Evolutionary conservation across 2,888 invertebrate genomes (phyloP).

Genomic region (Xiphydria camelus): DNA sequence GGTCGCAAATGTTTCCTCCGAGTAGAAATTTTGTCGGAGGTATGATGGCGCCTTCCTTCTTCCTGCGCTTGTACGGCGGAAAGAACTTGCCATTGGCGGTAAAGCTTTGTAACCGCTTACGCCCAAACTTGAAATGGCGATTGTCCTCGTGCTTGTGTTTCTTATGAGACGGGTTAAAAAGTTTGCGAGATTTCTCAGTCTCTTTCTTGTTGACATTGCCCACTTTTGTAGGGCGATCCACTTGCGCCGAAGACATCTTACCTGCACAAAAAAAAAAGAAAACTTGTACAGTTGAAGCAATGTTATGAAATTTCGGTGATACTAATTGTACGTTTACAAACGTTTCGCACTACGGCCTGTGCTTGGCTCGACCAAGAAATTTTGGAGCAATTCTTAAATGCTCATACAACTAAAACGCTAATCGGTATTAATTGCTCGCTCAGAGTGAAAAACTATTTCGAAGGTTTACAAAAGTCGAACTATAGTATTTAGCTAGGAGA

Average conservation of each 20-base stretch:
- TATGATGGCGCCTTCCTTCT: constrained; percentile 74
- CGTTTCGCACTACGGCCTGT: too few species aligned
- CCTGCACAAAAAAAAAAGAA: constrained; percentile 3
- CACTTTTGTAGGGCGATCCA: constrained; percentile 55
- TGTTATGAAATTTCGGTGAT: too few species aligned
- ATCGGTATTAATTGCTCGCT: too few species aligned
- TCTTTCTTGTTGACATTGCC: constrained; percentile 48
- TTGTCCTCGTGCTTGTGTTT: constrained; percentile 54
- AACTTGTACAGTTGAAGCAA: too few species aligned
- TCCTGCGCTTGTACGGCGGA: constrained; percentile 73
- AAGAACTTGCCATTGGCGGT: constrained; percentile 72
- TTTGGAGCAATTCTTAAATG: too few species aligned
- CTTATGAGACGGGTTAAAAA: constrained; percentile 45
- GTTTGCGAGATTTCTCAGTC: constrained; percentile 45
- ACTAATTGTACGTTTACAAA: too few species aligned
- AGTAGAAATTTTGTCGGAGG: constrained; percentile 91
- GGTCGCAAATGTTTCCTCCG: constrained; percentile 95
- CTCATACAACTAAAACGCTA: too few species aligned
- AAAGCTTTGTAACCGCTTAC: constrained; percentile 73
- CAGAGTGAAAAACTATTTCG: too few species aligned
- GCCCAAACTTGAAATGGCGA: constrained; percentile 53
- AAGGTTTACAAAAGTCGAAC: too few species aligned
- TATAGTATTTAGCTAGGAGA: too few species aligned
- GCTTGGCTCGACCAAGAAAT: too few species aligned
- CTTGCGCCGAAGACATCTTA: constrained; percentile 59